Conservation (phyloP, 2,888 invertebrate genomes). For the Aethes cnicana region DNA sequence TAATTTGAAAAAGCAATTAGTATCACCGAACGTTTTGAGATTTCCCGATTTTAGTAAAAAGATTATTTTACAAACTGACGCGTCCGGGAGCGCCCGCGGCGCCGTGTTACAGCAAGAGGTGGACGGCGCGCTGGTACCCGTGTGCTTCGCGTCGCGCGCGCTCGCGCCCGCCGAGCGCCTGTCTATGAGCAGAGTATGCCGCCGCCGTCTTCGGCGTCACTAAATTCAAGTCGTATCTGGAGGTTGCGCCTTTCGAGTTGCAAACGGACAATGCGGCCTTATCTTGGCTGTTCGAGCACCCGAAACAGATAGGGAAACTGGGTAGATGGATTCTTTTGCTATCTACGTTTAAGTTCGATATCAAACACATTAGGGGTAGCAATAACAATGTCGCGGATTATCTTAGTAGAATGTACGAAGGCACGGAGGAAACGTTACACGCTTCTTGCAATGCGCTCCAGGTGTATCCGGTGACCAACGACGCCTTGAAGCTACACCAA, state of each 20-base stretch:
- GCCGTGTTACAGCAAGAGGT: conserved; percentile 20
- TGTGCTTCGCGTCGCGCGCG: conserved; percentile 16
- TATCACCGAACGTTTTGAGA: conserved; percentile 17
- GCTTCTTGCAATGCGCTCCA: conserved; percentile 4
- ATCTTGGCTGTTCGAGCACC: conserved; percentile 19
- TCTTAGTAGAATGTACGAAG: conserved; percentile 7
- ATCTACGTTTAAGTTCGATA: conserved; percentile 5
- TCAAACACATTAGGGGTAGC: conserved; percentile 7
- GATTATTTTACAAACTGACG: conserved; percentile 16
- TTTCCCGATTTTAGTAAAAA: conserved; percentile 17
- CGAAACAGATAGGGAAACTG: conserved; percentile 14
- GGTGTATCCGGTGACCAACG: conserved; percentile 2
- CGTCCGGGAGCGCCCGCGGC: conserved; percentile 7
- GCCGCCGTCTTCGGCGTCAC: conserved; percentile 21
- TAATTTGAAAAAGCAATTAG: conserved; percentile 2
- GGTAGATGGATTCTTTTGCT: conserved; percentile 7
- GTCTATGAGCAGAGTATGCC: conserved; percentile 17
- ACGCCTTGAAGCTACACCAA: neutral
- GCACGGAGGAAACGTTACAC: neutral
- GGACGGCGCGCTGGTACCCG: conserved; percentile 14
- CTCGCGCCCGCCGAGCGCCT: conserved; percentile 4
- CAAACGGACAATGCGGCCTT: conserved; percentile 21
- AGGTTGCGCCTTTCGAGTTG: conserved; percentile 12
- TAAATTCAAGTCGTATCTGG: conserved; percentile 15
- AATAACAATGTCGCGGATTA: conserved; percentile 3